Base-by-base conservation (phyloP, 2,113 vertebrate species). In the Podarcis raffonei region DNA sequence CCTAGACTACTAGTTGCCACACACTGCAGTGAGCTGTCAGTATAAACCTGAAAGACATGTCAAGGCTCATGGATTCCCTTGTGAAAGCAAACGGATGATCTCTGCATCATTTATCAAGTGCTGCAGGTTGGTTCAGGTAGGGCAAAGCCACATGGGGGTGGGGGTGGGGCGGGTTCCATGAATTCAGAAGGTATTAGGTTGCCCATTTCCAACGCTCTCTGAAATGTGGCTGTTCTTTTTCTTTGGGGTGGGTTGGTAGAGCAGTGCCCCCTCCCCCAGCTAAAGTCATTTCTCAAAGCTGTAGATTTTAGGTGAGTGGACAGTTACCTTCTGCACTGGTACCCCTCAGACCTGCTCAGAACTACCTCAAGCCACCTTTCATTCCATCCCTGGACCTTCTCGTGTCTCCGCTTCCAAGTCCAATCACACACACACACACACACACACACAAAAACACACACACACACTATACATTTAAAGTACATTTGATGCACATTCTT, bases 51-150 rank as follows among this genome's bases (percentile, higher is more conserved):
- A 87, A 92, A 89, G 62, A 68, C 75, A 90, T 35, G 1, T 83
- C 83, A 92, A 77, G 65, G 62, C 81, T 68, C 30, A 35, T 81
- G 92, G 91, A 92, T 22, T 15, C 74, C 66, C 48, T 68, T 87
- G 92, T 93, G 65, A 87, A 93, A 92, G 92, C 87, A 66, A 86
- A 39, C n/a, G 72, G 74, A 88, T 87, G 87, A 85, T 91, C 59
- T 72, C 91, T 87, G 84, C 75, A 88, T 92, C 78, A 84, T 12
- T 0, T 78, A 92, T 90, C 59, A 69, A 79, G 87, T 92, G 72
- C 86, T 89, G 66, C 89, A 11, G 30, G 32, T 81, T 88, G 81
- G 69, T 11, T 48, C 87, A 76, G 32, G 71, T 74, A 32, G 69
- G 27, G 37, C 42, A 6, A 16, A 5, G 27, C 92, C 90, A 59